phyloP scores from a whole-genome alignment of 1,140 invertebrate species.

The Platyscapa corneri region DNA sequence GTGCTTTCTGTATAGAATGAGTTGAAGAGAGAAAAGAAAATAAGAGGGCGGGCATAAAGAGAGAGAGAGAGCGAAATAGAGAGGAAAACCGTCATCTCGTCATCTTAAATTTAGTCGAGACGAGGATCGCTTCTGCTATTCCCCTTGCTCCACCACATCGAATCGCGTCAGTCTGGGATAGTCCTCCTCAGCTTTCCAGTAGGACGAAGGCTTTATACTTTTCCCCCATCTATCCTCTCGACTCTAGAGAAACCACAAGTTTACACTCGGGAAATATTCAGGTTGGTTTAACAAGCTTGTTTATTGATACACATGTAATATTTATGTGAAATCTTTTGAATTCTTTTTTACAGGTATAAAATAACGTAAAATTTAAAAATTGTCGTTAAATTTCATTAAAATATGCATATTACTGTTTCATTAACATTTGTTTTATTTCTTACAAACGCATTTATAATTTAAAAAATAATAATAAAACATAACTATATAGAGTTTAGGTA shows the following conservation, averaged over 20 bases:
- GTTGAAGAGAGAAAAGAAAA: neutral
- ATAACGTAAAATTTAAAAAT: neutral
- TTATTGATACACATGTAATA: neutral
- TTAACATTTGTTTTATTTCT: too few relatives aligned
- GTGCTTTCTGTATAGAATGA: neutral
- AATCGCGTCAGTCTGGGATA: conserved; percentile 3
- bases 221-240: neutral
- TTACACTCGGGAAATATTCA: conserved; percentile 24
- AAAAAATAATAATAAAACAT: too few relatives aligned
- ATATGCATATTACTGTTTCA: too few relatives aligned
- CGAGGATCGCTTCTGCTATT: neutral
- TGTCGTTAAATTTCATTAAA: too few relatives aligned
- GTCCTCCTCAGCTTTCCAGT: neutral
- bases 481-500: too few relatives aligned
- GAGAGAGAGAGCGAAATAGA: conserved; percentile 23
- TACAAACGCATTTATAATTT: too few relatives aligned
- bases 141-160: neutral
- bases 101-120: conserved; percentile 46
- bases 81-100: conserved; percentile 36
- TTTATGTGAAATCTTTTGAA: neutral
- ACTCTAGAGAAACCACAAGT: conserved; percentile 17
- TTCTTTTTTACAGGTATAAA: neutral
- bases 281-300: neutral
- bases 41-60: neutral
- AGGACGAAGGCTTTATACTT: conserved; percentile 9